phyloP scores from a whole-genome alignment of 2,113 vertebrate species.

The Mirza zaza region DNA sequence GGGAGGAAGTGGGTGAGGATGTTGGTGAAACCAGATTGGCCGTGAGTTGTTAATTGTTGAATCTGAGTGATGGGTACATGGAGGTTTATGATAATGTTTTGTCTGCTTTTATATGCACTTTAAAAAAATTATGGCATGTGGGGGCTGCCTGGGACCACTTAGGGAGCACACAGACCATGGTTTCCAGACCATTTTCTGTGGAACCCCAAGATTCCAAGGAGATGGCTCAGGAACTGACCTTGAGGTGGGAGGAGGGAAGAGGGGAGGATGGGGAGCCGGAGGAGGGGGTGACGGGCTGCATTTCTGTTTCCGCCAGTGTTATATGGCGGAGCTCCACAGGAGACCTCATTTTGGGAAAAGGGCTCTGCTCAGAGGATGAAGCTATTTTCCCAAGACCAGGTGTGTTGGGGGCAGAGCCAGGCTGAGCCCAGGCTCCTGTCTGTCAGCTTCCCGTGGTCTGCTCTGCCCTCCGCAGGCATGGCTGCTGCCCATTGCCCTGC shows the following conservation, averaged over 20 bases:
- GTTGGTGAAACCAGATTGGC: neutral
- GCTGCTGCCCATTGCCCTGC: neutral
- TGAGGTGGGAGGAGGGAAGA: no score
- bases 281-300: neutral
- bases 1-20: neutral
- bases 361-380: neutral
- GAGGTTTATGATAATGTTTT: neutral
- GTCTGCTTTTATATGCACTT: neutral
- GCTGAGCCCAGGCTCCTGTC: neutral
- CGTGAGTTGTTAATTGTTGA: neutral
- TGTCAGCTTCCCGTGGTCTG: neutral
- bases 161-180: neutral
- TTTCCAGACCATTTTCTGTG: neutral
- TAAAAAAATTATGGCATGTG: neutral
- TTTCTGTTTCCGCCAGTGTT: neutral
- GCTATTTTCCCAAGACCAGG: neutral
- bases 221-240: neutral
- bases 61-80: neutral
- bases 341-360: neutral
- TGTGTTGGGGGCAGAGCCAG: neutral
- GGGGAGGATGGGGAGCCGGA: neutral
- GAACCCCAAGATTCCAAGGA: neutral
- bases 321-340: accelerated
- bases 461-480: neutral
- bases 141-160: neutral